Base-by-base conservation (phyloP, 1,140 invertebrate species). In the Euura saliciscinereae region DNA sequence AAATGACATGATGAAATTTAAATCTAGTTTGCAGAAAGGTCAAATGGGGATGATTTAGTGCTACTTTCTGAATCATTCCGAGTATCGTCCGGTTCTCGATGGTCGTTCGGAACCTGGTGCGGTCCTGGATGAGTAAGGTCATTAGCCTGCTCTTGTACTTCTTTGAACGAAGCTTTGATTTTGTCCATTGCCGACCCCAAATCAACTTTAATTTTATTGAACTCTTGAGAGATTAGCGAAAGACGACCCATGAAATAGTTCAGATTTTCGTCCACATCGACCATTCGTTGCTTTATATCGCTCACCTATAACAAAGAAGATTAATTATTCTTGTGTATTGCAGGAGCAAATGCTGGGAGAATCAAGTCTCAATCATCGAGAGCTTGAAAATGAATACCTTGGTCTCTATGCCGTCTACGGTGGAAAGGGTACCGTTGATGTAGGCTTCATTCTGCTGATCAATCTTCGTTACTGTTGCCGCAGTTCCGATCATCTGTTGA, bases 201-300 rank as follows among this genome's bases (percentile, higher is more conserved):
- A 0, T 93, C 94, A 6, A 86, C 89, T 81, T 95, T 96, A 64
- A 97, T 95, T 80, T 92, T 91, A 78, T 93, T 93, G 84, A 97
- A 97, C 84, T 97, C 95, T 76, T 95, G 93, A 1, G 94, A 94
- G 7, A 96, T 93, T 0, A 97, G 84, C 0, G 93, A 93, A 44
- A 97, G 83, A 71, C 93, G 88, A 4, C 95, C 95, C 68, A 97
- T 83, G 44, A 96, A 87, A 81, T 93, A 96, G 84, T 97, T 97
- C 44, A 97, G 87, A 82, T 97, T 96, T 69, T 93, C 91, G 75
- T 96, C 93, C 6, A 97, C 93, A 82, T 96, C 94, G 1, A 88
- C 81, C 90, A 96, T 95, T 65, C 93, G 90, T 75, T 90, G 90
- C n/a, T 93, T 95, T 78, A 96, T 95, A 74, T 90, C 88, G 45